phyloP scores from a whole-genome alignment of 2,797 vertebrate genomes.

The Gymnothorax reevesii region DNA sequence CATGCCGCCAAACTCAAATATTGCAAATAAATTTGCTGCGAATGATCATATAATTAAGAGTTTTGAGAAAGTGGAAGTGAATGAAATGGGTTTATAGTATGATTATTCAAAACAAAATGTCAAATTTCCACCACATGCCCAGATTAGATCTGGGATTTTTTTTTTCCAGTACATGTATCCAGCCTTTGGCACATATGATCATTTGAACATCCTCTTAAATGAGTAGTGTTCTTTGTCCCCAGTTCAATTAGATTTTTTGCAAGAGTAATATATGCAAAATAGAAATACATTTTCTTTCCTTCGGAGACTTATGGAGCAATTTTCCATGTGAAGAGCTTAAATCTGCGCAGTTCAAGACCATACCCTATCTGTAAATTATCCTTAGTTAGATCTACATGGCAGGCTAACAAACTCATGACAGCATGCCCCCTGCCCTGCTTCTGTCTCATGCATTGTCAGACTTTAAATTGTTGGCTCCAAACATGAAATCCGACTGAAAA shows the following conservation, averaged over 20 bases:
- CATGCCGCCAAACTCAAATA: too few relatives aligned
- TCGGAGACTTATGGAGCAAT: not conserved
- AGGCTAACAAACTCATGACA: not conserved
- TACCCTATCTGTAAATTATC: not conserved
- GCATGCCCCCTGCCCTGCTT: not conserved
- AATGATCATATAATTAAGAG: too few relatives aligned
- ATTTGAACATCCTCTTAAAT: not conserved
- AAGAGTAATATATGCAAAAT: not conserved
- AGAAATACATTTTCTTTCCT: not conserved
- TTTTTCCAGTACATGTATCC: not conserved
- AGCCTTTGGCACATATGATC: not conserved
- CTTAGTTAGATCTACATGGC: not conserved
- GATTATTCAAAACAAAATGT: constrained; percentile 6
- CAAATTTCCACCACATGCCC: not conserved
- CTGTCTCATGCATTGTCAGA: not conserved
- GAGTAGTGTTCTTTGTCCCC: not conserved
- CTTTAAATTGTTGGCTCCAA: not conserved
- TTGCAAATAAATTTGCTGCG: too few relatives aligned
- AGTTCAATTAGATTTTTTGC: not conserved
- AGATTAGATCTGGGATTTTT: not conserved
- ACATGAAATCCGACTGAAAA: not conserved
- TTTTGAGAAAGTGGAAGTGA: too few relatives aligned
- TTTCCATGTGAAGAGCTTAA: not conserved
- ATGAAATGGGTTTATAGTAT: not conserved
- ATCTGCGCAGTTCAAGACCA: not conserved